phyloP scores from a whole-genome alignment of 2,888 invertebrate species.

The Orchestes rusci region DNA sequence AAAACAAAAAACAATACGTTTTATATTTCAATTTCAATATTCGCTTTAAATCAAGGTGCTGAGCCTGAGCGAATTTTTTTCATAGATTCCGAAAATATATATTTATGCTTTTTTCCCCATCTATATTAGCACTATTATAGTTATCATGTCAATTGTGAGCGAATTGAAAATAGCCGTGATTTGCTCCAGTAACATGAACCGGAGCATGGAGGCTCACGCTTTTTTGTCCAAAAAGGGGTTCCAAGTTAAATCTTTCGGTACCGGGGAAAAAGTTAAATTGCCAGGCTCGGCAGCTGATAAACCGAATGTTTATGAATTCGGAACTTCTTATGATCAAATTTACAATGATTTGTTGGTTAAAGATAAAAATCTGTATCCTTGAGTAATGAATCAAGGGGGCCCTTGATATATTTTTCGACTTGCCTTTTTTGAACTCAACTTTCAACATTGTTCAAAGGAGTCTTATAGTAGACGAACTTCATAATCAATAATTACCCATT shows the following conservation, averaged over 20 bases:
- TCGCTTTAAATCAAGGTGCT: no score
- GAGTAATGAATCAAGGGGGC: no score
- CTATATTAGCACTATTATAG: no score
- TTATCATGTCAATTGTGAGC: slow-evolving; percentile 33
- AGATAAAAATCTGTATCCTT: slow-evolving; percentile 74
- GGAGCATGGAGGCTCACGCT: slow-evolving; percentile 99
- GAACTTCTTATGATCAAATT: slow-evolving; percentile 90
- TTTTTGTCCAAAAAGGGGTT: slow-evolving; percentile 96
- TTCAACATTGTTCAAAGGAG: no score
- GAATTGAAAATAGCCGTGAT: slow-evolving; percentile 84
- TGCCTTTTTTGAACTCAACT: neutral
- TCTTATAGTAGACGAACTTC: no score
- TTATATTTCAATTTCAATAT: no score
- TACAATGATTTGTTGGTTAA: slow-evolving; percentile 86
- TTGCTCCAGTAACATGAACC: slow-evolving; percentile 99
- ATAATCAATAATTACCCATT: no score
- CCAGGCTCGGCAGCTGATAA: slow-evolving; percentile 90
- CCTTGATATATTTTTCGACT: neutral
- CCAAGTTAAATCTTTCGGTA: slow-evolving; percentile 88
- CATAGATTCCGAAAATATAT: no score
- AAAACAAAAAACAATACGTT: no score
- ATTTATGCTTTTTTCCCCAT: no score
- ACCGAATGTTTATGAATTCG: slow-evolving; percentile 97
- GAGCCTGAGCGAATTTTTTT: no score
- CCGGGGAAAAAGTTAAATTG: slow-evolving; percentile 92